Conservation (phyloP, 2,797 vertebrate species). For the Basileuterus tristriatus region DNA sequence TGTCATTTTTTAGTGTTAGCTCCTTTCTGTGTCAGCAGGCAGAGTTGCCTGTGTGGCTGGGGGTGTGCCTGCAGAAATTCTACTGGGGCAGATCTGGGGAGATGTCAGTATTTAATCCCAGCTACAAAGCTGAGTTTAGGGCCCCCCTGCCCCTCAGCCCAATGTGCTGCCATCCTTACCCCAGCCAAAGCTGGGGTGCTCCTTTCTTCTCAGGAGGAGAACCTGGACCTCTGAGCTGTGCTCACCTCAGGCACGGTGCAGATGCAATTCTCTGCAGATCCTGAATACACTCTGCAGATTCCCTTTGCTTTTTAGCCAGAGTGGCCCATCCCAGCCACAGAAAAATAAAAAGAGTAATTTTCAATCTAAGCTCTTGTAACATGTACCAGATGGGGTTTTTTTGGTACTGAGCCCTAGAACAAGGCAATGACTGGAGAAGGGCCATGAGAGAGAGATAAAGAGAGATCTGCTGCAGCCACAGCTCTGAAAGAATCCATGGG, state of each 20-base stretch:
- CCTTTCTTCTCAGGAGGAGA: neutral
- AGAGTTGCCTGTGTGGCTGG: neutral
- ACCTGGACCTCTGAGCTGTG: accelerated
- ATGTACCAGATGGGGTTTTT: accelerated
- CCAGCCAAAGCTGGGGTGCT: neutral
- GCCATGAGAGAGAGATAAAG: neutral
- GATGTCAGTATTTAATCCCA: accelerated
- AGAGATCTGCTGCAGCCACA: neutral
- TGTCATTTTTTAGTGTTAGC: neutral
- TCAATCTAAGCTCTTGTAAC: neutral
- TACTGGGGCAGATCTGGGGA: neutral
- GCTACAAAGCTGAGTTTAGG: neutral
- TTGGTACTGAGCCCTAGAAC: neutral
- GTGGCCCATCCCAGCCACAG: neutral
- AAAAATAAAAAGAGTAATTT: neutral
- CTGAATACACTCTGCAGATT: neutral
- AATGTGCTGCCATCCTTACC: accelerated
- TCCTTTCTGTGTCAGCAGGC: neutral
- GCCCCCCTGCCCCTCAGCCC: neutral
- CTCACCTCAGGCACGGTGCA: neutral
- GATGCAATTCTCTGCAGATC: neutral
- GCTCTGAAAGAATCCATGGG: neutral
- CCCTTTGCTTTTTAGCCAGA: neutral
- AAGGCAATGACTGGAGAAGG: neutral
- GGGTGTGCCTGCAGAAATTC: neutral